These are phyloP conservation scores for Dione juno DNA, from an alignment of 2,888 invertebrate species.

Conservation along the genomic window DNA sequence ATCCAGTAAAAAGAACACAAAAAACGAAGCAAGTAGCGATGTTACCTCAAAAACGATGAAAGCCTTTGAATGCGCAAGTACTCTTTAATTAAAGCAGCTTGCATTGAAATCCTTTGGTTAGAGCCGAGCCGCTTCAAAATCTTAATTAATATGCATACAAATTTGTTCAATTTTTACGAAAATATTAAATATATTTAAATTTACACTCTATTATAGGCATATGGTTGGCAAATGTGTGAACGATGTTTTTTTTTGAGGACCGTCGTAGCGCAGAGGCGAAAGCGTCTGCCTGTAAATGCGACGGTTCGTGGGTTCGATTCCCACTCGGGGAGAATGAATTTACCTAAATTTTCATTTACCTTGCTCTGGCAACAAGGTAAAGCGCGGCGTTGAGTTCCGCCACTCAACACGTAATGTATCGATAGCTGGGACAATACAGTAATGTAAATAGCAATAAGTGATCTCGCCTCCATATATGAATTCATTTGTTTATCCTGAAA, in stretches of 20 bases:
- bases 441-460: too few species aligned
- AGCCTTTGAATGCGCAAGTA: constrained; percentile 37
- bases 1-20: constrained; percentile 31
- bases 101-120: constrained; percentile 32
- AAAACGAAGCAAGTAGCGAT: constrained; percentile 32
- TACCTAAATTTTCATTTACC: too few species aligned
- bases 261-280: too few species aligned
- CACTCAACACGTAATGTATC: too few species aligned
- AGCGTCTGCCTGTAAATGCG: too few species aligned
- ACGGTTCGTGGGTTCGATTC: too few species aligned
- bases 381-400: too few species aligned
- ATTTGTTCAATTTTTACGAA: constrained; percentile 26
- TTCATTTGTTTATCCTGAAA: background rate
- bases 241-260: background rate
- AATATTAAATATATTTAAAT: constrained; percentile 11
- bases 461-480: background rate
- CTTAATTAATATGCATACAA: constrained; percentile 42
- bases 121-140: constrained; percentile 30
- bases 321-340: too few species aligned
- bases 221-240: background rate
- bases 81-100: constrained; percentile 42
- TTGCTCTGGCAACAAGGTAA: too few species aligned
- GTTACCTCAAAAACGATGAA: constrained; percentile 37
- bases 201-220: constrained; percentile 5
- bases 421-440: too few species aligned